Conservation (phyloP, 2,888 invertebrate species). For the Amiota mariae region DNA sequence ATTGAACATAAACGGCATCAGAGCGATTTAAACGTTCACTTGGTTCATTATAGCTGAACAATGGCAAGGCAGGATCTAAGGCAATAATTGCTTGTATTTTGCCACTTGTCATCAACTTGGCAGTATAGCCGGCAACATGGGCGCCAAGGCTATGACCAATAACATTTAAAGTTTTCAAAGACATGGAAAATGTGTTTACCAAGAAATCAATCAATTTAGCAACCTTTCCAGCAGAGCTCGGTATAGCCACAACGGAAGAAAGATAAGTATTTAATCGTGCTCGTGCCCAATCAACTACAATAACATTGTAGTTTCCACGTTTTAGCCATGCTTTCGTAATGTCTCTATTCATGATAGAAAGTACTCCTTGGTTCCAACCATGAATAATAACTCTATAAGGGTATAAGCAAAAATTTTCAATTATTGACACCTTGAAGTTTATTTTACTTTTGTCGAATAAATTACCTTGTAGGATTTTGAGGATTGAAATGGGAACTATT, state of each 20-base stretch:
- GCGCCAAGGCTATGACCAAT: conserved; percentile 79
- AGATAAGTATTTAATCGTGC: conserved; percentile 76
- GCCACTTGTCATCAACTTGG: conserved; percentile 75
- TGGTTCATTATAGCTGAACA: conserved; percentile 56
- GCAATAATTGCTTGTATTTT: conserved; percentile 76
- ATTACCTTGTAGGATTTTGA: conserved; percentile 49
- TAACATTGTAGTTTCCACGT: conserved; percentile 76
- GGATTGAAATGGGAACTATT: conserved; percentile 49
- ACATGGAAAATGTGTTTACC: conserved; percentile 73
- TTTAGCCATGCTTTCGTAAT: conserved; percentile 75
- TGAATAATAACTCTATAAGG: conserved; percentile 73
- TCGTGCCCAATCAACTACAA: conserved; percentile 78
- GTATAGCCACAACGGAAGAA: conserved; percentile 74
- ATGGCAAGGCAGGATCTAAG: conserved; percentile 68
- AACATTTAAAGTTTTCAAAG: conserved; percentile 74
- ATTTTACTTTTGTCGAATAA: neutral
- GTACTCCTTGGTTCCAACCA: conserved; percentile 77
- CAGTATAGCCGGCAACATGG: conserved; percentile 78
- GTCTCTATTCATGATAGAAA: conserved; percentile 67
- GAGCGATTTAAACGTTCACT: conserved; percentile 57
- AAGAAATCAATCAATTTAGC: conserved; percentile 69
- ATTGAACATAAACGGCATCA: conserved; percentile 69
- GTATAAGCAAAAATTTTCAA: too few species aligned
- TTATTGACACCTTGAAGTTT: neutral
- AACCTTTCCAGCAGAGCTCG: conserved; percentile 58